Conservation (phyloP, 2,888 invertebrate species). For the Chouioia cunea region DNA sequence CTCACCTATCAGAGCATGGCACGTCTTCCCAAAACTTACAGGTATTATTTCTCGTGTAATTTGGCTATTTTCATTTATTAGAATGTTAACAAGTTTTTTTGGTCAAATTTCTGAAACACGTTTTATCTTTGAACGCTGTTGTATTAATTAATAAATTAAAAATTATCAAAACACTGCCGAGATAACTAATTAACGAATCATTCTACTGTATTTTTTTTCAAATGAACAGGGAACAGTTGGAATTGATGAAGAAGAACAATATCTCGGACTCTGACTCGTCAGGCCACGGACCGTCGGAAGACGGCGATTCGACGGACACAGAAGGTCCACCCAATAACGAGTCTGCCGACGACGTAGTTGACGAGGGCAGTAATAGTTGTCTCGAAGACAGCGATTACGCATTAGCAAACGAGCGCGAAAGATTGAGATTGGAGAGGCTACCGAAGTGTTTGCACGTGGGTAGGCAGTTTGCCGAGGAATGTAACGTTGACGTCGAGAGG, state of each 20-base stretch:
- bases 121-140: no score
- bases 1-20: constrained; percentile 88
- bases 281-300: constrained; percentile 64
- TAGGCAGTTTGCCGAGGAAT: constrained; percentile 70
- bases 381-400: constrained; percentile 62
- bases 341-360: constrained; percentile 60
- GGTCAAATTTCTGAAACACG: no score
- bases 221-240: constrained; percentile 63
- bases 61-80: not conserved
- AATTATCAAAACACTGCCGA: no score
- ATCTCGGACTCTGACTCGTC: constrained; percentile 65
- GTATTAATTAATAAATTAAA: no score
- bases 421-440: constrained; percentile 71
- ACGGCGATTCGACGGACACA: constrained; percentile 65
- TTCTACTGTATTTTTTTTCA: constrained; percentile 38
- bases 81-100: no score
- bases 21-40: constrained; percentile 84
- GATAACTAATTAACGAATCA: no score
- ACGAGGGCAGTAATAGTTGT: constrained; percentile 56
- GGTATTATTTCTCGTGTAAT: constrained; percentile 66
- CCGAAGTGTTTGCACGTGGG: constrained; percentile 73
- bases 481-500: constrained; percentile 86
- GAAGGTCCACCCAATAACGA: constrained; percentile 64
- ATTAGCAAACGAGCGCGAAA: constrained; percentile 66
- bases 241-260: constrained; percentile 65